Base-by-base conservation (phyloP, 2,797 vertebrate genomes). In the Anableps anableps region DNA sequence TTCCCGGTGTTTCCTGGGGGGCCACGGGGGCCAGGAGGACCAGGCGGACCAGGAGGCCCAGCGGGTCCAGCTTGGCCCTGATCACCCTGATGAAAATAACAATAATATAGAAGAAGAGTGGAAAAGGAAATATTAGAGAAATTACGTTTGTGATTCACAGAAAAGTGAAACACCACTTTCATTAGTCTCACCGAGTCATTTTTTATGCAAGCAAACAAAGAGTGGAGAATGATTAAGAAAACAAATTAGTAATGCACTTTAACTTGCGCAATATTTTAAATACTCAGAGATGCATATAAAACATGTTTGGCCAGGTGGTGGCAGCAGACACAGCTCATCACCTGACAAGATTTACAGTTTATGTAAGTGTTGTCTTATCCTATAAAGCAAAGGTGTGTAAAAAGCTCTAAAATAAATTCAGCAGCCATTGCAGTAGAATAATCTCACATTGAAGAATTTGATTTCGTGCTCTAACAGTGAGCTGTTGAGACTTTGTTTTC, bases 1-100 rank as follows among this genome's bases (percentile, higher is more conserved):
- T 96, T 98, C 85, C 98, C 98, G 0, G 96, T 98, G 94, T 97
- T 97, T 34, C 98, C 98, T 82, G 97, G 97, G 87, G 98, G 97
- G 45, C 98, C 98, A 79, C 97, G 94, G 81, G 96, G 96, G 58
- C 98, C 98, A 16, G 97, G 97, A 23, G 95, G 95, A 79, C 98
- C 98, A 71, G 98, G 97, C 0, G 95, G 97, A 71, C 98, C 98
- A 0, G 98, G 97, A 74, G 97, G 97, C 48, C 98, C 98, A 51
- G 87, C 91, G 48, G 96, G 95, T 92, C 98, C 98, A 79, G 97
- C 95, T 88, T 95, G 97, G 74, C 98, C 98, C 94, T 97, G 97
- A 90, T 98, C 97, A 68, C 98, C 98, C 98, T 99, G 86, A 85
- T 53, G 48, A 76, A 72, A 79, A 66, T 86, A 41, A 50, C 0